Conservation (phyloP, 2,113 vertebrate genomes). For the Toxotes jaculatrix region DNA sequence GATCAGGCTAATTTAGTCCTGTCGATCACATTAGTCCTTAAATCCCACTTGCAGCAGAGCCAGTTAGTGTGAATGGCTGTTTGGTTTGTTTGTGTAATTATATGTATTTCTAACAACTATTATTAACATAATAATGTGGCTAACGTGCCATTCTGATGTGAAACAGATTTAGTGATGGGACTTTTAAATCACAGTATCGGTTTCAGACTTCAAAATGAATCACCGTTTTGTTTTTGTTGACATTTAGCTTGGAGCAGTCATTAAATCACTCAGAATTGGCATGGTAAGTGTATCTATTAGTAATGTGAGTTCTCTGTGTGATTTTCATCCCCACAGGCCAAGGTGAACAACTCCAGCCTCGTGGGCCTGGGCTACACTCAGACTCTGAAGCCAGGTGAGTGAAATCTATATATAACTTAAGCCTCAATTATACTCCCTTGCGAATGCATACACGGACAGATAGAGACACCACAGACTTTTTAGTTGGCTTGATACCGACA, state of each 20-base stretch:
- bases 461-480: no score
- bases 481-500: no score
- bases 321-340: conserved; percentile 85
- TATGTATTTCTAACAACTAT: neutral
- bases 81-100: conserved; percentile 10
- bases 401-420: neutral
- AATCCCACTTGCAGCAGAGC: conserved; percentile 31
- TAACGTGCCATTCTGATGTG: neutral
- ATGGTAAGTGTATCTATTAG: neutral
- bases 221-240: neutral
- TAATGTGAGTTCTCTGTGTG: neutral
- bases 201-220: conserved; percentile 3
- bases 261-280: neutral
- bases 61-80: conserved; percentile 15
- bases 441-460: no score
- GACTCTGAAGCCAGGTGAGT: conserved; percentile 95
- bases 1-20: conserved; percentile 18
- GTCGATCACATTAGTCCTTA: conserved; percentile 32
- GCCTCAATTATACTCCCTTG: neutral
- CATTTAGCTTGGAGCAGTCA: neutral
- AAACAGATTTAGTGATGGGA: neutral
- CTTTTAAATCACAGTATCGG: neutral
- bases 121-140: neutral
- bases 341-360: conserved; percentile 99
- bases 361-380: conserved; percentile 98